Evolutionary conservation across 2,113 vertebrate genomes (phyloP).

Genomic region (Neopipo cinnamomea): DNA sequence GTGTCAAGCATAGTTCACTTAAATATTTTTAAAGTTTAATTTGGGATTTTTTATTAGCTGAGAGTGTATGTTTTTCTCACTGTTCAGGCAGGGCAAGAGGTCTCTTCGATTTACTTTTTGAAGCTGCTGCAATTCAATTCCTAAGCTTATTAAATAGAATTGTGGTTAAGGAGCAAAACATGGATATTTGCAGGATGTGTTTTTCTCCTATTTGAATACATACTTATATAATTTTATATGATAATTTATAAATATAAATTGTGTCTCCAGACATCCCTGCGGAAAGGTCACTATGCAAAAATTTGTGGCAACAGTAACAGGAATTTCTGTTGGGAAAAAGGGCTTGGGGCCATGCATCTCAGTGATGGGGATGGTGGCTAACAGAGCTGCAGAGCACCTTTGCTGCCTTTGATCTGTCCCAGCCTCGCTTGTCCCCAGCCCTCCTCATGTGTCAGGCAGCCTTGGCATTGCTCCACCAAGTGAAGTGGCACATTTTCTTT

Average conservation of each 20-base stretch:
- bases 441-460: not conserved
- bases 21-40: conserved; percentile 13
- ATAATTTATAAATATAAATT: not conserved
- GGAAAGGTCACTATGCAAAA: not conserved
- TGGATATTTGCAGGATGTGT: not conserved
- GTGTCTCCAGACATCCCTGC: not conserved
- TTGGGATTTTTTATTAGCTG: not conserved
- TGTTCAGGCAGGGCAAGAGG: not conserved
- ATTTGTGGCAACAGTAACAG: not conserved
- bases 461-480: not conserved
- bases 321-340: not conserved
- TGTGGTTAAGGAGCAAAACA: not conserved
- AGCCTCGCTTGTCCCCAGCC: not conserved
- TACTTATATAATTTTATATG: not conserved
- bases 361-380: not conserved
- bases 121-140: not conserved
- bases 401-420: not conserved
- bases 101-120: not conserved
- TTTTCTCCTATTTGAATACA: not conserved
- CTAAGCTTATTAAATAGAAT: conserved; percentile 8
- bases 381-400: not conserved
- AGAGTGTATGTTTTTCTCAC: not conserved
- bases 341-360: not conserved
- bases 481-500: not conserved
- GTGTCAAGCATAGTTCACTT: not conserved